Evolutionary conservation across 2,113 vertebrate species (phyloP).

Genomic region (Acrocephalus kingi): DNA sequence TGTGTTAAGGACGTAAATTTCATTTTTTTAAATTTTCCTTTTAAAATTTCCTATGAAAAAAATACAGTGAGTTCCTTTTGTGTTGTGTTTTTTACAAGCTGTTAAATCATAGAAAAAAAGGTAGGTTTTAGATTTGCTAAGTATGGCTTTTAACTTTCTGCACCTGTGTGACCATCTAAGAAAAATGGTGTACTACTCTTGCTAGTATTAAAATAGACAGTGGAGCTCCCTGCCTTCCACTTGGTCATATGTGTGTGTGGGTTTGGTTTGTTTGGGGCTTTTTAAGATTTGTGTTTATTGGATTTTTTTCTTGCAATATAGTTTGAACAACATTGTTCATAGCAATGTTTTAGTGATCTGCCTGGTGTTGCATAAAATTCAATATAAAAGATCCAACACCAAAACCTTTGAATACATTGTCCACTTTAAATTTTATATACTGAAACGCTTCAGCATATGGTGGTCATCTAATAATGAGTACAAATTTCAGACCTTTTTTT

Average conservation of each 20-base stretch:
- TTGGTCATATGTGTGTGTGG: not conserved
- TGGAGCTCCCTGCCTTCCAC: not conserved
- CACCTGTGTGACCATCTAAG: not conserved
- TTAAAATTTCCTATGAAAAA: not conserved
- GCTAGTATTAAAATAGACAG: not conserved
- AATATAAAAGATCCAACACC: not conserved
- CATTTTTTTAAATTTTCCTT: not conserved
- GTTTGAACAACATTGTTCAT: not conserved
- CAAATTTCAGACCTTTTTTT: not conserved
- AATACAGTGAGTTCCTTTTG: not conserved
- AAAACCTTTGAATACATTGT: not conserved
- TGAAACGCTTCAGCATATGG: not conserved
- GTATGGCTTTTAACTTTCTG: not conserved
- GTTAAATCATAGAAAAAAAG: not conserved
- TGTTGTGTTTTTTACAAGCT: not conserved
- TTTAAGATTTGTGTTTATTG: not conserved
- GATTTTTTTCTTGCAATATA: not conserved
- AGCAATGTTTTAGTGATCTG: not conserved
- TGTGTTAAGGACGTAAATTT: not conserved
- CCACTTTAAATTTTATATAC: not conserved
- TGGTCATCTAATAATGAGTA: not conserved
- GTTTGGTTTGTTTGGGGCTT: not conserved
- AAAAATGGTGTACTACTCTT: not conserved
- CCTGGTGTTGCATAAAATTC: not conserved
- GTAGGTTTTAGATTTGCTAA: not conserved